These are phyloP conservation scores for Scaptomyza caliginosa DNA, from an alignment of 2,888 invertebrate genomes.

Conservation along the genomic window DNA sequence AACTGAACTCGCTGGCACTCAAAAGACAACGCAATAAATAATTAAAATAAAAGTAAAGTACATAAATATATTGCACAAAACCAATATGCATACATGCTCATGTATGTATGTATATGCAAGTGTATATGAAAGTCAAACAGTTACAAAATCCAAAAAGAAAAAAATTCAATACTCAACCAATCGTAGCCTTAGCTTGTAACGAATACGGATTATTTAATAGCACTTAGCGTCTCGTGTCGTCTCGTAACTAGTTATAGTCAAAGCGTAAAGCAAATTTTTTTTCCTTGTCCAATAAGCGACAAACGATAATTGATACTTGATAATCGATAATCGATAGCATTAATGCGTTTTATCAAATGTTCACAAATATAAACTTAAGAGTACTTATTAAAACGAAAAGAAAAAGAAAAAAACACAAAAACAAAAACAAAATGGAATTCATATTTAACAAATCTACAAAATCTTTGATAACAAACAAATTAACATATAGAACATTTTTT, in stretches of 20 bases:
- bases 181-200: slow-evolving; percentile 72
- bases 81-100: not conserved
- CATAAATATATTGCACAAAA: slow-evolving; percentile 10
- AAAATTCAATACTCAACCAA: slow-evolving; percentile 67
- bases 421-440: not conserved
- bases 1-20: not conserved
- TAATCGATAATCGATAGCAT: slow-evolving; percentile 30
- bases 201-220: slow-evolving; percentile 47
- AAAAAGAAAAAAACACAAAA: not conserved
- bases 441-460: slow-evolving; percentile 8
- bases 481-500: slow-evolving; percentile 25
- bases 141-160: too few relatives aligned
- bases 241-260: slow-evolving; percentile 47
- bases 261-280: slow-evolving; percentile 51
- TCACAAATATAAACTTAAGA: slow-evolving; percentile 34
- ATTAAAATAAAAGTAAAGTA: not conserved
- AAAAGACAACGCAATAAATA: slow-evolving; percentile 2
- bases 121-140: slow-evolving; percentile 14
- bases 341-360: slow-evolving; percentile 35
- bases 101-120: not conserved
- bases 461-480: slow-evolving; percentile 34
- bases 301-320: slow-evolving; percentile 24
- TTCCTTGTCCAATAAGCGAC: slow-evolving; percentile 49
- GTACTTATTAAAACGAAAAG: not conserved
- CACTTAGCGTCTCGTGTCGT: slow-evolving; percentile 53